Evolutionary conservation across 2,888 invertebrate genomes (phyloP).

Genomic region (Cephus runcator): DNA sequence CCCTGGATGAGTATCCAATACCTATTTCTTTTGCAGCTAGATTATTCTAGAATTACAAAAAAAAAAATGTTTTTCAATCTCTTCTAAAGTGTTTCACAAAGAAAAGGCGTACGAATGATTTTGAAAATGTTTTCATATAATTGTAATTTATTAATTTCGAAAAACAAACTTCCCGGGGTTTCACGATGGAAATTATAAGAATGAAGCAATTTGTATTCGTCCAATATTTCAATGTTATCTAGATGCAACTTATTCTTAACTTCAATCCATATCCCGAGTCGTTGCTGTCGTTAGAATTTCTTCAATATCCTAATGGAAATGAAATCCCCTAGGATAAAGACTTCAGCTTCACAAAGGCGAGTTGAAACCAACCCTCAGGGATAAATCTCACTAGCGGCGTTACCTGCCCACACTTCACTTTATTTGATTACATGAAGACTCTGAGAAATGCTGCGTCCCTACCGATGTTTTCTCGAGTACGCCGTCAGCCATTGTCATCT

Average conservation of each 20-base stretch:
- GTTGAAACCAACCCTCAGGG: constrained; percentile 29
- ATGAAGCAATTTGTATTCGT: neutral
- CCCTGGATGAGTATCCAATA: neutral
- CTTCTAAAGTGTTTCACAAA: neutral
- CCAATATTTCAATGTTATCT: neutral
- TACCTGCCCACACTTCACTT: constrained; percentile 31
- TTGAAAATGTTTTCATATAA: neutral
- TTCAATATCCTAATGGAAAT: constrained; percentile 51
- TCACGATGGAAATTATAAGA: neutral
- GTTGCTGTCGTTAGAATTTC: constrained; percentile 37
- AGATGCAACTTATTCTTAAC: neutral
- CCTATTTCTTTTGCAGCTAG: neutral
- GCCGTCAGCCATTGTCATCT: neutral
- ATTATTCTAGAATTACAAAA: neutral
- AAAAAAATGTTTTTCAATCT: neutral
- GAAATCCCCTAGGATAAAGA: constrained; percentile 52
- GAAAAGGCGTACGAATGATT: neutral
- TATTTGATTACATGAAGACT: constrained; percentile 42
- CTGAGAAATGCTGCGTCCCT: neutral
- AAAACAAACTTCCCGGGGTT: neutral
- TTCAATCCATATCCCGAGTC: constrained; percentile 10
- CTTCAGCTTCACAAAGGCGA: constrained; percentile 21
- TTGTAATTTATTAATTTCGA: neutral
- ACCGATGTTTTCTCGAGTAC: neutral
- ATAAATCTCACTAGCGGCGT: constrained; percentile 40